phyloP scores from a whole-genome alignment of 2,888 invertebrate genomes.

The Dioctria rufipes region DNA sequence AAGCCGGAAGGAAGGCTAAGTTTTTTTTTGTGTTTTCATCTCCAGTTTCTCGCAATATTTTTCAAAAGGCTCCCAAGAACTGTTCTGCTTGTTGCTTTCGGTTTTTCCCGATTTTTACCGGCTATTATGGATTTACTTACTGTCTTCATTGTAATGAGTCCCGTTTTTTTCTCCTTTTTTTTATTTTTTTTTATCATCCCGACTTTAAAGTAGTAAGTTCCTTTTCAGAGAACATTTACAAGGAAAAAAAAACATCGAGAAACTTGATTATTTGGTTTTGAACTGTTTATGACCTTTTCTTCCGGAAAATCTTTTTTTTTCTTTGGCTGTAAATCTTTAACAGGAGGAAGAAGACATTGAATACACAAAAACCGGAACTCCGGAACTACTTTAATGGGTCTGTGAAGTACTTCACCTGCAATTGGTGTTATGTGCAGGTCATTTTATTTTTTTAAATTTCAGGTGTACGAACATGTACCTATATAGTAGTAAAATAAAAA shows the following conservation, averaged over 20 bases:
- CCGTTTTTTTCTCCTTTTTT: constrained; percentile 9
- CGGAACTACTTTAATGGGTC: constrained; percentile 26
- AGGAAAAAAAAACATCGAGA: background rate
- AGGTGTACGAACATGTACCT: background rate
- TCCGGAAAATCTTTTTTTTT: constrained; percentile 38
- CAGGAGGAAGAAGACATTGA: constrained; percentile 25
- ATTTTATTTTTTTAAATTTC: background rate
- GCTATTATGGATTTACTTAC: constrained; percentile 31
- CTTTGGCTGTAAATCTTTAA: background rate
- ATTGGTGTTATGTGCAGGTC: background rate
- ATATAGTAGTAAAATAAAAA: background rate
- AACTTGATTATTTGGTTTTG: background rate
- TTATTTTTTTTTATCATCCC: background rate
- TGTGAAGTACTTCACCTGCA: constrained; percentile 21
- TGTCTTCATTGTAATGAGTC: constrained; percentile 9
- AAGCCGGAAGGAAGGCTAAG: constrained; percentile 43
- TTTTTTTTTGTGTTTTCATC: background rate
- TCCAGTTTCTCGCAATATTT: constrained; percentile 7
- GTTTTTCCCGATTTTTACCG: constrained; percentile 17
- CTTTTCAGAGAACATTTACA: background rate
- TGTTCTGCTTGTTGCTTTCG: constrained; percentile 20
- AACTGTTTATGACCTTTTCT: constrained; percentile 48
- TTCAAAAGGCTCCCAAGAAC: constrained; percentile 8
- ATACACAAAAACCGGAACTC: constrained; percentile 38
- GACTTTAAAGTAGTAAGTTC: constrained; percentile 32